phyloP scores from a whole-genome alignment of 2,797 vertebrate genomes.

The Gallinago solitaria region DNA sequence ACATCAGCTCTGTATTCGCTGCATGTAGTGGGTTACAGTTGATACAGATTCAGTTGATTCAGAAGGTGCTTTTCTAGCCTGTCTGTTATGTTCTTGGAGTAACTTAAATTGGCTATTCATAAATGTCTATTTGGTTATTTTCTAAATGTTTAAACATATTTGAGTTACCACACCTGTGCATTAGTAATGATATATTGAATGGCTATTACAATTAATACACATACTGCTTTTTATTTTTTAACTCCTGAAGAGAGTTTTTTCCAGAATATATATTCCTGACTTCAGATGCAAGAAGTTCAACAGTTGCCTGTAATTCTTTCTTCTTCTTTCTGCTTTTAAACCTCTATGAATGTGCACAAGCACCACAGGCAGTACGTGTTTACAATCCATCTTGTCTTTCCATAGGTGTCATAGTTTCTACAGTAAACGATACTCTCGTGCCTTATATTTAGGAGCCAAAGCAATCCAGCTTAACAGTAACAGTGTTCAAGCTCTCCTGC shows the following conservation, averaged over 20 bases:
- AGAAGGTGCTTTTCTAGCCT: not conserved
- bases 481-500: slow-evolving; percentile 93
- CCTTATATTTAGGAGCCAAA: slow-evolving; percentile 95
- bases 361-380: not conserved
- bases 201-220: not conserved
- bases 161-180: not conserved
- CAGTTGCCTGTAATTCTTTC: not conserved
- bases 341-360: not conserved
- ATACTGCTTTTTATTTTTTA: fast-evolving
- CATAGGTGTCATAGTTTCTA: slow-evolving; percentile 97
- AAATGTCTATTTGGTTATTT: not conserved
- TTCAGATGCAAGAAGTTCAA: not conserved
- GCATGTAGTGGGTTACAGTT: not conserved
- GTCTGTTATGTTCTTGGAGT: not conserved
- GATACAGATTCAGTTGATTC: not conserved
- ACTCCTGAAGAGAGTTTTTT: not conserved
- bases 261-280: not conserved
- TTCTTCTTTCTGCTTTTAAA: not conserved
- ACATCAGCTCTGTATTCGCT: not conserved
- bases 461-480: slow-evolving; percentile 98
- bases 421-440: slow-evolving; percentile 95
- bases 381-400: not conserved
- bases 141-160: not conserved
- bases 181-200: not conserved
- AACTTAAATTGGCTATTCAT: not conserved